phyloP scores from a whole-genome alignment of 2,888 invertebrate species.

The Tinea pellionella region DNA sequence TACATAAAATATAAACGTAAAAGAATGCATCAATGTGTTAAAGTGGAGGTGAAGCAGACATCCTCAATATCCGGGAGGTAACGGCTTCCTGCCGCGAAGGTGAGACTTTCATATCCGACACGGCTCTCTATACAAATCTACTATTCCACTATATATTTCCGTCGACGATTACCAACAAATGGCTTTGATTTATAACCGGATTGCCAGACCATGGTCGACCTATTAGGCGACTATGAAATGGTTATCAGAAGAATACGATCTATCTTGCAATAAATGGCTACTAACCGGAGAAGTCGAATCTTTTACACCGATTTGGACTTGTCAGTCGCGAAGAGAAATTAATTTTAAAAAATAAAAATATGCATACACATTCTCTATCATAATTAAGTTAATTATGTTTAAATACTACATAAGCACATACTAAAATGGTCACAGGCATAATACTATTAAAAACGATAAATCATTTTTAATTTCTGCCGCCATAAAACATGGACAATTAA shows the following conservation, averaged over 20 bases:
- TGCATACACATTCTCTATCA: no score
- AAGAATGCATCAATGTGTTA: neutral
- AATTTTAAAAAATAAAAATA: no score
- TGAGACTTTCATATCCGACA: neutral
- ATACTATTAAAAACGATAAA: neutral
- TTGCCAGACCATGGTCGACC: no score
- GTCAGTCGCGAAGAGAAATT: no score
- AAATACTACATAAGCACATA: no score
- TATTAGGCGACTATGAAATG: no score
- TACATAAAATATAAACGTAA: no score
- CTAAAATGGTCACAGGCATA: neutral
- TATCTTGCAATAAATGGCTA: no score
- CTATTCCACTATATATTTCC: neutral
- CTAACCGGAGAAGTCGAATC: no score
- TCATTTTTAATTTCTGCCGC: neutral
- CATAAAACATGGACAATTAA: neutral
- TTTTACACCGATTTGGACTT: no score
- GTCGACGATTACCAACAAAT: neutral
- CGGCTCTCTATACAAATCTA: neutral
- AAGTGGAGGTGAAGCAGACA: neutral
- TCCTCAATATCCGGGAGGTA: slow-evolving; percentile 10
- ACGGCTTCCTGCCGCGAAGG: slow-evolving; percentile 5
- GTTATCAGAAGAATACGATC: no score
- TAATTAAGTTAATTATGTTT: no score
- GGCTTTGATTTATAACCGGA: neutral